phyloP scores from a whole-genome alignment of 2,113 vertebrate species.

The chimpanzee (Pan troglodytes) region NHGRI_mPanTro3-v2.1_pri NC_086015.1:84793001-84793500 shows the following conservation, averaged over 20 bases:
- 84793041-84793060: background rate
- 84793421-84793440: background rate
- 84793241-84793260: background rate
- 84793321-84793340: background rate
- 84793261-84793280: background rate
- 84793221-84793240: background rate
- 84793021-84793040: background rate
- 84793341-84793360: background rate
- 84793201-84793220: rapidly evolving
- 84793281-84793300: background rate
- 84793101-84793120: background rate
- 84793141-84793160: background rate
- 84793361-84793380: background rate
- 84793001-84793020: background rate
- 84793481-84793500: too few relatives aligned
- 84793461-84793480: background rate
- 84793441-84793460: background rate
- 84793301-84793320: background rate
- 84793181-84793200: rapidly evolving
- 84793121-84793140: background rate
- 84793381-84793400: too few relatives aligned
- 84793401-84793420: background rate
- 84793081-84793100: background rate
- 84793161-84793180: background rate
- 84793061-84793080: background rate